Base-by-base conservation (phyloP, 2,797 vertebrate genomes). In the Denticeps clupeoides region DNA sequence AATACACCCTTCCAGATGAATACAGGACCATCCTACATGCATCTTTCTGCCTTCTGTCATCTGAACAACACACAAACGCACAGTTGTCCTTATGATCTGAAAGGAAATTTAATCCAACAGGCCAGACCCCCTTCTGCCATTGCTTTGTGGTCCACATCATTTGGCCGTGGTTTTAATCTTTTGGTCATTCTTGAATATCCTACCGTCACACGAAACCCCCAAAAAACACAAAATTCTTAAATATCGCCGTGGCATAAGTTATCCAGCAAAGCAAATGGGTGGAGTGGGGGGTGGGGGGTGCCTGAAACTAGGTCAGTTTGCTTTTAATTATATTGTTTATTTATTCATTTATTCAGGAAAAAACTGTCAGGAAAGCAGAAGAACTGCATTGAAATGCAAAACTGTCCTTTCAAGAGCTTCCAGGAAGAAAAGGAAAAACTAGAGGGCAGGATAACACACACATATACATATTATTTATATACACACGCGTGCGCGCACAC, bases 321-420 rank as follows among this genome's bases (percentile, higher is more conserved):
- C 69, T 74, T 74, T 80, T 82, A 83, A 84, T 82, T 83, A 81
- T 63, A 49, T 35, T 23, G 54, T 63, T 80, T 75, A 79, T 75
- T 74, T 86, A 83, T 86, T 83, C 73, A 83, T 81, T 76, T 80
- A 84, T 83, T 80, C 80, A 77, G 70, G 61, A 57, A 19, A 63
- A 58, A 53, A 70, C 69, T 71, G 70, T 78, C 70, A 71, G 72
- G 62, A 58, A 73, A 70, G 73, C 67, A 71, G 65, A 56, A 63
- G 63, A 35, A 33, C 60, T 25, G 47, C 72, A 82, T 67, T 73
- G 71, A 82, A 77, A 80, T 78, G 76, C 72, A 80, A 81, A 78
- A 71, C 69, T 58, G 67, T 73, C 63, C 62, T 73, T 78, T 75
- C 70, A 67, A 71, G 59, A 55, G 59, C 68, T 49, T 69, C 75